phyloP scores from a whole-genome alignment of 1,140 invertebrate species.

The Onthophagus taurus region DNA sequence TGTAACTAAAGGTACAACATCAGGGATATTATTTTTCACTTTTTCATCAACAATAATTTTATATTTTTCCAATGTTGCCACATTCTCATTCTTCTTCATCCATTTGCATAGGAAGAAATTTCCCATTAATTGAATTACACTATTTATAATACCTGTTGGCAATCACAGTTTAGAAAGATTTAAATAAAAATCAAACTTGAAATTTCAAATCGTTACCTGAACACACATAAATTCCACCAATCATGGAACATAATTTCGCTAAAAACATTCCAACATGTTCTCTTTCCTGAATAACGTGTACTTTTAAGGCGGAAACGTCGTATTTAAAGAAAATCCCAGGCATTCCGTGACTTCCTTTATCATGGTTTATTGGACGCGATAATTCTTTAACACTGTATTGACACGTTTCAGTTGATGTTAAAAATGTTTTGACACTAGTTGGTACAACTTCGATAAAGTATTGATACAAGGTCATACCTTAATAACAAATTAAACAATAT shows the following conservation, averaged over 20 bases:
- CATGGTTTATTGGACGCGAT: slow-evolving; percentile 60
- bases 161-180: not conserved
- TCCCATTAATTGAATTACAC: slow-evolving; percentile 3
- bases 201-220: slow-evolving; percentile 47
- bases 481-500: slow-evolving; percentile 25
- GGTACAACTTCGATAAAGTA: slow-evolving; percentile 96
- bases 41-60: not conserved
- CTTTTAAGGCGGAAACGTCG: slow-evolving; percentile 80
- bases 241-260: slow-evolving; percentile 76
- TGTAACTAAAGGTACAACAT: slow-evolving; percentile 1
- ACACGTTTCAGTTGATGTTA: slow-evolving; percentile 66
- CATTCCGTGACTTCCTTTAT: slow-evolving; percentile 78
- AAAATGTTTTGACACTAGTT: slow-evolving; percentile 73
- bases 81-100: not conserved
- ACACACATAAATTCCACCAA: slow-evolving; percentile 86
- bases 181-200: not conserved
- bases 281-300: slow-evolving; percentile 72
- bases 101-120: slow-evolving; percentile 1
- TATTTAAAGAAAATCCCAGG: slow-evolving; percentile 94
- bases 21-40: not conserved
- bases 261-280: slow-evolving; percentile 72
- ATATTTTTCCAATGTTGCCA: not conserved
- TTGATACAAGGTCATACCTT: slow-evolving; percentile 75
- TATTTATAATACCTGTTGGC: slow-evolving; percentile 10
- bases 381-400: slow-evolving; percentile 91